These are phyloP conservation scores for Neodon shergylaensis DNA, from an alignment of 2,113 vertebrate species.

Conservation along the genomic window DNA sequence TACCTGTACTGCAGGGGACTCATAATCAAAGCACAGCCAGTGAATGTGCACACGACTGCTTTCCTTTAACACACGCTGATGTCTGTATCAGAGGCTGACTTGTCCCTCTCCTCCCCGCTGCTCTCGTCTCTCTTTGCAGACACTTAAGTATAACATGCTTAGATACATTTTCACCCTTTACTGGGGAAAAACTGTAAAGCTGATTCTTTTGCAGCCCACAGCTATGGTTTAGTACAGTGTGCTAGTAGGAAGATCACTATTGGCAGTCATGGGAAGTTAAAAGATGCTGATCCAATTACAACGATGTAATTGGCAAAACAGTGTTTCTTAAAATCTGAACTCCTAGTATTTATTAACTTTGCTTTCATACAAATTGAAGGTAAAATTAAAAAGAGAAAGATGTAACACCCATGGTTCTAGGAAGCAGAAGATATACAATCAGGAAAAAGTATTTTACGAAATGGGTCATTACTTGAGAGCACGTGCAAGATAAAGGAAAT, in stretches of 20 bases:
- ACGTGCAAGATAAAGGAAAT: neutral
- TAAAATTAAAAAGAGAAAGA: slow-evolving; percentile 15
- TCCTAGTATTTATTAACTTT: neutral
- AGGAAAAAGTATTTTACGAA: slow-evolving; percentile 52
- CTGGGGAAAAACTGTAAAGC: neutral
- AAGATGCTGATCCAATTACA: slow-evolving; percentile 30
- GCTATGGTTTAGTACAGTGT: neutral
- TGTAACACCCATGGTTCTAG: neutral
- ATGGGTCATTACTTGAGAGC: slow-evolving; percentile 37
- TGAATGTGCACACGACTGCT: neutral
- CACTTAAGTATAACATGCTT: neutral
- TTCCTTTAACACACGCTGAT: neutral
- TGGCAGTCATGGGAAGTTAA: neutral
- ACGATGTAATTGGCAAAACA: neutral
- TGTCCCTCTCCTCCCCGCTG: neutral
- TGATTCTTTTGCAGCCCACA: neutral
- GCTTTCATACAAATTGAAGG: slow-evolving; percentile 46
- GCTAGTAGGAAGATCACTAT: neutral
- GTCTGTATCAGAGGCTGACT: neutral
- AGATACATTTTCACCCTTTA: neutral
- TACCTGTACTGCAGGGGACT: neutral
- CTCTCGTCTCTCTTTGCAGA: slow-evolving; percentile 17
- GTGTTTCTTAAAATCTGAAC: slow-evolving; percentile 47
- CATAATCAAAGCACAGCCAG: neutral
- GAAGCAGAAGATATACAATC: slow-evolving; percentile 30